Percentiles rank a stretch among this genome's conserved stretches.
Evolutionary conservation across 2,113 vertebrate species (phyloP).

Genomic region (Python bivittatus): DNA sequence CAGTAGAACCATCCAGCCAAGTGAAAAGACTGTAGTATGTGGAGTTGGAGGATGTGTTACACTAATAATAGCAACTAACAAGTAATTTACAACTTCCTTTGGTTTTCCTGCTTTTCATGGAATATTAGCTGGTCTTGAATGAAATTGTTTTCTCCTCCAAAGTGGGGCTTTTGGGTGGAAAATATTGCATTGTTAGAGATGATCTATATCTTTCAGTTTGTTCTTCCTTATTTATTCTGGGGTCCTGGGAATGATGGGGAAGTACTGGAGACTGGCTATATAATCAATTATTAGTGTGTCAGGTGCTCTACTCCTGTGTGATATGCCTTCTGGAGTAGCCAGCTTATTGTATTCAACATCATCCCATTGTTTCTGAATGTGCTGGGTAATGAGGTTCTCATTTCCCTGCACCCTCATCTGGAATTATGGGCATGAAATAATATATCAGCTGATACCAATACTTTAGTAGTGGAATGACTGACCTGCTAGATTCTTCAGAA

Average conservation of each 20-base stretch:
- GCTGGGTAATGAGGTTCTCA: neutral
- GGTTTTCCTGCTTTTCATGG: neutral
- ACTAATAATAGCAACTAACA: neutral
- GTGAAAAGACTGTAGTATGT: too few species aligned
- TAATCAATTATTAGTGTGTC: neutral
- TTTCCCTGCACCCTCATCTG: neutral
- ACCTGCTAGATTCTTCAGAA: neutral
- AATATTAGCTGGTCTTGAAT: neutral
- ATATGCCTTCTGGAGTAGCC: neutral
- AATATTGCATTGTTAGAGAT: too few species aligned
- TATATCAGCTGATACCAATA: neutral
- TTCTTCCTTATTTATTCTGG: neutral
- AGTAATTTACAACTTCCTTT: neutral
- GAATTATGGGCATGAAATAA: neutral
- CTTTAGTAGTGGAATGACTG: neutral
- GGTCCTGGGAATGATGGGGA: neutral
- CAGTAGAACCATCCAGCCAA: neutral
- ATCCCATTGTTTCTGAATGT: neutral
- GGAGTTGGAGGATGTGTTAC: neutral
- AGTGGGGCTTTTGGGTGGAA: neutral
- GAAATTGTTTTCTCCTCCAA: neutral
- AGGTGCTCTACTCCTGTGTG: neutral
- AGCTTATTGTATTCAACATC: neutral
- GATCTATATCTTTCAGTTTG: neutral
- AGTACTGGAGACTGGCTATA: neutral